Base-by-base conservation (phyloP, 2,113 vertebrate genomes). In the Bambusicola thoracicus region DNA sequence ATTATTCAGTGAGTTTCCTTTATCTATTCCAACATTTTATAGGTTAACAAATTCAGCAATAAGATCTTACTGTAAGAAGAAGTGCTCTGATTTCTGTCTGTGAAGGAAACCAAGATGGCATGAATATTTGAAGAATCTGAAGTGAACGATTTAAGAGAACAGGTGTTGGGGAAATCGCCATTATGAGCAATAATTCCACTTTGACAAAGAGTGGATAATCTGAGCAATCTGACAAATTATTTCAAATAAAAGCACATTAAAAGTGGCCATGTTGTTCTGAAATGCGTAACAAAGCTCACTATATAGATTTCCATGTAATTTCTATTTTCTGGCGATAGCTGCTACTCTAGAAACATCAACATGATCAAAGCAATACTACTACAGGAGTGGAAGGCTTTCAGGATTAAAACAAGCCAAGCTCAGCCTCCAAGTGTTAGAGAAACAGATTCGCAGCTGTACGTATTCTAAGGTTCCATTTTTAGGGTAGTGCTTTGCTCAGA, bases 51-150 rank as follows among this genome's bases (percentile, higher is more conserved):
- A 94, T 91, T 93, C 95, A 96, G 87, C 92, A 94, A 89, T 59
- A 92, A 70, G 93, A 67, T 83, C 87, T 96, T 72, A 72, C 92
- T 94, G 91, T 87, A 91, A 87, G 89, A 91, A 95, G 92, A 93
- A 85, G 94, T 95, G 91, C 68, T 96, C 63, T 95, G 95, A 85
- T 92, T 96, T 91, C 87, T 96, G 92, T 80, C 94, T 94, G 94
- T 87, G 93, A 95, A 91, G 95, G 94, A 85, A 96, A 92, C 91
- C 96, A 94, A 96, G 91, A 40, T 77, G 89, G 49, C 61, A 93
- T 91, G 91, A 94, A 94, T 74, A 55, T 85, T 91, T 93, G 91
- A 75, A 94, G 91, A 80, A 93, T 89, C 78, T 92, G 92, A 93
- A 94, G 93, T 25, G 89, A 96, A 85, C 2, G 2, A 92, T 95